A percentile compares a stretch with the other conserved stretches of the same genome.
These are phyloP conservation scores for Onthophagus taurus DNA, from an alignment of 1,140 invertebrate genomes.

Conservation along the genomic window DNA sequence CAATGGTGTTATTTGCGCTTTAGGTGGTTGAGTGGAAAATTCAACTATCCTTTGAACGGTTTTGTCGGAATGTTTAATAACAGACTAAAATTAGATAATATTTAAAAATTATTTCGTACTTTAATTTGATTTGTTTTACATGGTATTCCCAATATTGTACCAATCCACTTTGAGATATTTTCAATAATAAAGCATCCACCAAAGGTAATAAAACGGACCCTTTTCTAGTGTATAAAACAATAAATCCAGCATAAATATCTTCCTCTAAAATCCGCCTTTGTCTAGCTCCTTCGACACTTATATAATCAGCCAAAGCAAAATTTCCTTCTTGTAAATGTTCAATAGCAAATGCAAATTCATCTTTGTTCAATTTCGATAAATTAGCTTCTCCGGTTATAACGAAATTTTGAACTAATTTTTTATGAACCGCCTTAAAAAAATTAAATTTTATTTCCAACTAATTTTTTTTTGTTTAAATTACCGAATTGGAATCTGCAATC, in stretches of 20 bases:
- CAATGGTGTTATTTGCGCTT: too few relatives aligned
- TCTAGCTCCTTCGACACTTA: background rate
- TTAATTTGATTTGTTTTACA: background rate
- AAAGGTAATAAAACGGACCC: background rate
- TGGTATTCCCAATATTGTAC: background rate
- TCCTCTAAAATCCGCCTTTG: background rate
- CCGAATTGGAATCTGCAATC: background rate
- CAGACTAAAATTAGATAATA: too few relatives aligned
- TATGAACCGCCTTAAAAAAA: background rate
- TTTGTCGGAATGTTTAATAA: too few relatives aligned
- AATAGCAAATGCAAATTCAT: background rate
- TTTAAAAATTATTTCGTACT: too few relatives aligned
- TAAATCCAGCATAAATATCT: background rate
- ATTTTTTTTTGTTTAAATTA: background rate
- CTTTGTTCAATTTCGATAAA: background rate
- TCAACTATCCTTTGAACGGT: too few relatives aligned
- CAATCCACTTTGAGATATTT: background rate
- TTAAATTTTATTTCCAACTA: background rate
- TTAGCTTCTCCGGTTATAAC: background rate
- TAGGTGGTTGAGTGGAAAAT: too few relatives aligned
- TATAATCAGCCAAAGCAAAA: background rate
- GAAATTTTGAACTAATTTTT: background rate
- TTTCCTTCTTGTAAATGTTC: background rate
- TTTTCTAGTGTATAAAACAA: background rate
- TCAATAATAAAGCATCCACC: background rate